Percentiles rank a stretch among this genome's conserved stretches.
Evolutionary conservation across 2,888 invertebrate species (phyloP).

Genomic region (Ennomos fuscantarius): DNA sequence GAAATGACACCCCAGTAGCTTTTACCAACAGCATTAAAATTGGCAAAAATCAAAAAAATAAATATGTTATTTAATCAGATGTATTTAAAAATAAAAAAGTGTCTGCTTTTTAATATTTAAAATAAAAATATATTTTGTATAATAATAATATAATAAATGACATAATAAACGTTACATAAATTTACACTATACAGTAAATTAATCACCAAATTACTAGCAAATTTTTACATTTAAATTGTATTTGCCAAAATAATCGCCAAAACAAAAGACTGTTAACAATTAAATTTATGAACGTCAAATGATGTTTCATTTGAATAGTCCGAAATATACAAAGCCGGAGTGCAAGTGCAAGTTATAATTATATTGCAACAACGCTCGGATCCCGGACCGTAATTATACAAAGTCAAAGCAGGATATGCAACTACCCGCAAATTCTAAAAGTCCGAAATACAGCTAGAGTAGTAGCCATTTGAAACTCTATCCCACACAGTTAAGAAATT

Average conservation of each 20-base stretch:
- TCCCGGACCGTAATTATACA: conserved; percentile 68
- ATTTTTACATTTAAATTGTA: no score
- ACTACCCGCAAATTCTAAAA: conserved; percentile 50
- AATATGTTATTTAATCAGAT: no score
- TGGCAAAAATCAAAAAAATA: no score
- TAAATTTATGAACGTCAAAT: conserved; percentile 22
- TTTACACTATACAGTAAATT: no score
- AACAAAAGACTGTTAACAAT: conserved; percentile 25
- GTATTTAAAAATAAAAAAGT: no score
- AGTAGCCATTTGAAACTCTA: conserved; percentile 47
- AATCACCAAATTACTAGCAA: no score
- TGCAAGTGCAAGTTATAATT: conserved; percentile 62
- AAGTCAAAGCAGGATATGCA: conserved; percentile 67
- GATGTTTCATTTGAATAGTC: conserved; percentile 27
- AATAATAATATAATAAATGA: no score
- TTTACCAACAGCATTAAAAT: no score
- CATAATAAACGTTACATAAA: no score
- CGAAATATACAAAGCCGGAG: conserved; percentile 35
- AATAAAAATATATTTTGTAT: no score
- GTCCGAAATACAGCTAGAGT: conserved; percentile 42
- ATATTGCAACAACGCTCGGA: conserved; percentile 56
- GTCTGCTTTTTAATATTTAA: no score
- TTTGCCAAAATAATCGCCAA: background rate
- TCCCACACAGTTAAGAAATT: conserved; percentile 40
- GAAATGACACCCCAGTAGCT: no score